Evolutionary conservation across 2,113 vertebrate species (phyloP).

Genomic region (Cacatua alba): DNA sequence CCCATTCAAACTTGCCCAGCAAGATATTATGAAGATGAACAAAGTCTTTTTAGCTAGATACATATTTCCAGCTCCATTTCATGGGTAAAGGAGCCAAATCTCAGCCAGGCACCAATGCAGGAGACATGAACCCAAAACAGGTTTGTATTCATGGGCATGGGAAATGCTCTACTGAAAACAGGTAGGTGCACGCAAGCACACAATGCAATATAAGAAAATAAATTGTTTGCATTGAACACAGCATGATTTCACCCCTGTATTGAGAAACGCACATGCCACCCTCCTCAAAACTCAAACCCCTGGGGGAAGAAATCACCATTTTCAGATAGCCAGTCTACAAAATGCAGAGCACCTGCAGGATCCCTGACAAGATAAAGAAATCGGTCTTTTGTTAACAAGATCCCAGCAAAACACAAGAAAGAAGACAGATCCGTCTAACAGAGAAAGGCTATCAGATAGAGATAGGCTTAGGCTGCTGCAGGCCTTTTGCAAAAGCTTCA

Average conservation of each 20-base stretch:
- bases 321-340: background rate
- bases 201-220: background rate
- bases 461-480: background rate
- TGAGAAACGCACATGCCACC: rapidly evolving
- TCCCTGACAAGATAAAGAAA: background rate
- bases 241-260: background rate
- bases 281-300: background rate
- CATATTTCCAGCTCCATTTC: background rate
- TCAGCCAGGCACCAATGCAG: background rate
- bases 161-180: background rate
- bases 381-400: background rate
- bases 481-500: background rate
- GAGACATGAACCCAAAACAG: background rate
- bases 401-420: background rate
- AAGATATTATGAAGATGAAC: background rate
- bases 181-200: background rate
- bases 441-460: background rate
- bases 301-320: background rate
- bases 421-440: background rate
- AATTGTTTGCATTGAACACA: background rate
- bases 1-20: background rate
- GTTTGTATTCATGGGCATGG: rapidly evolving
- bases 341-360: background rate
- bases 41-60: background rate
- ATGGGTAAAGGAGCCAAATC: background rate